phyloP scores from a whole-genome alignment of 2,888 invertebrate genomes.

The Octonoba sinensis region DNA sequence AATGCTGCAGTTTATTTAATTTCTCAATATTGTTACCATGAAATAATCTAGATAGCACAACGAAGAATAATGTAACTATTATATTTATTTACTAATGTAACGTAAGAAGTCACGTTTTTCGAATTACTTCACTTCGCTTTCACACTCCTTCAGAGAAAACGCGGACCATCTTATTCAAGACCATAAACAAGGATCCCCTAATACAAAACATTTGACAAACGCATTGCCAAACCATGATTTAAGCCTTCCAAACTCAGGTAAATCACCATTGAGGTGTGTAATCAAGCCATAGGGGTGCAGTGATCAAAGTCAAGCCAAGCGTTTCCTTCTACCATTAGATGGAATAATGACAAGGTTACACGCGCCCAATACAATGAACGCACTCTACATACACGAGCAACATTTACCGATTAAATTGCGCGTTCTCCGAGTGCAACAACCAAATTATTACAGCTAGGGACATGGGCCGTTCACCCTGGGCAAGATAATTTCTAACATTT shows the following conservation, averaged over 20 bases:
- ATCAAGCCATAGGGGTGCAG: constrained; percentile 20
- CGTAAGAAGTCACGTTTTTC: too few relatives aligned
- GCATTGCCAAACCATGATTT: not conserved
- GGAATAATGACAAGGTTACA: constrained; percentile 32
- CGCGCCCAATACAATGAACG: constrained; percentile 39
- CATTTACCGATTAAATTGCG: constrained; percentile 20
- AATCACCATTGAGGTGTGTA: constrained; percentile 28
- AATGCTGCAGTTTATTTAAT: too few relatives aligned
- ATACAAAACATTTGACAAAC: too few relatives aligned
- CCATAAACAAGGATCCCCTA: too few relatives aligned
- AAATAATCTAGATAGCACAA: too few relatives aligned
- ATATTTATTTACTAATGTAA: too few relatives aligned
- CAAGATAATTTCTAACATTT: constrained; percentile 37
- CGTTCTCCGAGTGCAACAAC: constrained; percentile 34
- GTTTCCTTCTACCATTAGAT: constrained; percentile 30
- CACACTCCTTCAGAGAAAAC: too few relatives aligned
- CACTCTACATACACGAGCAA: constrained; percentile 5
- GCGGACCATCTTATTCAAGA: too few relatives aligned
- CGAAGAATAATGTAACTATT: too few relatives aligned
- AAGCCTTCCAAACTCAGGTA: constrained; percentile 22
- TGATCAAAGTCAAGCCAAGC: constrained; percentile 44
- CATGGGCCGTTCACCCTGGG: constrained; percentile 34
- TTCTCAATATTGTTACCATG: too few relatives aligned
- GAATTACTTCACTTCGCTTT: too few relatives aligned
- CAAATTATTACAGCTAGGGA: constrained; percentile 40